These are phyloP conservation scores for Mus pahari DNA, from an alignment of 2,113 vertebrate species.

Conservation along the genomic window DNA sequence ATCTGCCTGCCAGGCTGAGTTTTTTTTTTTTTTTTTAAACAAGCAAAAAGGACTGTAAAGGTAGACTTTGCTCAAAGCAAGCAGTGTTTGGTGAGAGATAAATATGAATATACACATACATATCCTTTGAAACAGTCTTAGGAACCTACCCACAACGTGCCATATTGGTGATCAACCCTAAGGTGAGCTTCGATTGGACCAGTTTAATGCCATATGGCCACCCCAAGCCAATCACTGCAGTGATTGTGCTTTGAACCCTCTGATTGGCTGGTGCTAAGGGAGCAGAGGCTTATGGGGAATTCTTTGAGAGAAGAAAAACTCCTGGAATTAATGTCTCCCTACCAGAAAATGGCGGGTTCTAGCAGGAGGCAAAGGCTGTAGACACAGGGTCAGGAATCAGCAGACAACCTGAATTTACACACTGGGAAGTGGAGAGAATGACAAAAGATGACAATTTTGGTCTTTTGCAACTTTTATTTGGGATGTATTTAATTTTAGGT, in stretches of 20 bases:
- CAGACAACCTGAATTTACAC: background rate
- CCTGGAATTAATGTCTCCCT: accelerated
- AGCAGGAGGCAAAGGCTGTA: background rate
- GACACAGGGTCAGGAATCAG: too few species aligned
- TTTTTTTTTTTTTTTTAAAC: background rate
- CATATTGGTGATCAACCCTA: background rate
- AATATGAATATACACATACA: background rate
- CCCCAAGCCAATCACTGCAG: background rate
- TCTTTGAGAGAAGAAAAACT: background rate
- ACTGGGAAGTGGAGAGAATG: background rate
- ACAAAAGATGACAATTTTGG: background rate
- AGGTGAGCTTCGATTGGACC: background rate
- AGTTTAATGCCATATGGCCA: background rate
- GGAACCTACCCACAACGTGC: background rate
- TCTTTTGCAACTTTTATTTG: background rate
- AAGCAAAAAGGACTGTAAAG: background rate
- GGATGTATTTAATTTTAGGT: background rate
- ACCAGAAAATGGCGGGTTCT: accelerated
- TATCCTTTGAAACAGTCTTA: background rate
- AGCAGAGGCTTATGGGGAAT: background rate
- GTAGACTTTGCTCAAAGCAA: background rate
- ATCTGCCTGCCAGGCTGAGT: background rate
- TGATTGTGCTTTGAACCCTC: background rate
- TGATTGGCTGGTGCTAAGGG: background rate
- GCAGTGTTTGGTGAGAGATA: background rate